Conservation (phyloP, 92 coral and sea anemone species). For the Virgularia gustaviana region DNA sequence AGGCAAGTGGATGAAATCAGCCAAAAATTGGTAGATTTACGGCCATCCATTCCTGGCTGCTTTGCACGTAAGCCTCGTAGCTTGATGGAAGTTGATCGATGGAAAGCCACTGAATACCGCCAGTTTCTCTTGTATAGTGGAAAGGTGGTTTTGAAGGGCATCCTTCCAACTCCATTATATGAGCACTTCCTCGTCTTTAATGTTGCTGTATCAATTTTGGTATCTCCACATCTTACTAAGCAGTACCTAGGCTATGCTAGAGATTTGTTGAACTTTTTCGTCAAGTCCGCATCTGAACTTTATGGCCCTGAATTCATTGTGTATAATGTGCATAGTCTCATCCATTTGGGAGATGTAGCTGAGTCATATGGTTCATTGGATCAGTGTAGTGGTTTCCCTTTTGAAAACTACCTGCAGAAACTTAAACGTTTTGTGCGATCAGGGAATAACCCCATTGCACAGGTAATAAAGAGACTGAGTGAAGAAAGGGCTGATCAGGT, state of each 20-base stretch:
- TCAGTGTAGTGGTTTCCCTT: constrained; percentile 10
- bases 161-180: not conserved
- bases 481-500: not conserved
- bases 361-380: not conserved
- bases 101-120: constrained; percentile 15
- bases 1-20: not conserved
- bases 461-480: constrained; percentile 5
- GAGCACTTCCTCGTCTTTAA: not conserved
- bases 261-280: constrained; percentile 1
- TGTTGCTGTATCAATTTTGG: constrained; percentile 12
- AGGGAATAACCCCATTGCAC: constrained; percentile 1
- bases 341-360: constrained; percentile 9
- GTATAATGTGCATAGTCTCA: constrained; percentile 5
- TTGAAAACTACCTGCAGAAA: constrained; percentile 25
- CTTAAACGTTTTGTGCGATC: not conserved
- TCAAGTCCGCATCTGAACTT: not conserved
- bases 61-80: not conserved
- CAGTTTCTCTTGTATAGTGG: constrained; percentile 7
- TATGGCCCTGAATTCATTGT: constrained; percentile 6
- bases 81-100: not conserved
- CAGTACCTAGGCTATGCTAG: not conserved
- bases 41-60: not conserved
- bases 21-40: not conserved
- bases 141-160: not conserved
- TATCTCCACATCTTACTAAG: constrained; percentile 5